Base-by-base conservation (phyloP, 2,888 invertebrate genomes). In the Cyclophora punctaria region DNA sequence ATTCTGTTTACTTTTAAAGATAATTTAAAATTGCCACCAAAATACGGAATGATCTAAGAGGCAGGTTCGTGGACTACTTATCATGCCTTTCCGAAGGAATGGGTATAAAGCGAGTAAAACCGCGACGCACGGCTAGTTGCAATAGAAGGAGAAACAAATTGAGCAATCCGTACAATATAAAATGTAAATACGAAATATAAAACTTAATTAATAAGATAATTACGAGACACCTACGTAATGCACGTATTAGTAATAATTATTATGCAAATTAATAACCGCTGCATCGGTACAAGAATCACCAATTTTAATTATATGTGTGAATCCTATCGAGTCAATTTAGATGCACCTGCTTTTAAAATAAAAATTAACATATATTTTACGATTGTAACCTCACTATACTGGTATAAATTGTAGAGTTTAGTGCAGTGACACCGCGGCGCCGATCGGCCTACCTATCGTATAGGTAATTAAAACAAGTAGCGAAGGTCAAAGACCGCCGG, bases 401-500 rank as follows among this genome's bases (percentile, higher is more conserved):
- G 45, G 56, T 60, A 67, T 72, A 71, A 70, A 72, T 61, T 58
- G 47, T 45, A 44, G 41, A 60, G 61, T 70, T 73, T 67, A 73
- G 61, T 50, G 50, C 52, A 46, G 50, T 48, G 45, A 37, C 51
- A 58, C 46, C 56, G 63, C 47, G 67, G 60, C 64, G 66, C 62
- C 61, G 60, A 56, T 48, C 56, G 52, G 66, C 67, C 65, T 71
- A 63, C 67, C 65, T 71, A 63, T 67, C 68, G 69, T 64, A 63
- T 67, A 55, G 56, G 68, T 80, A 80, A 83, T 84, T 80, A 82
- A 75, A 78, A 79, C 65, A 69, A 35, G 40, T 37, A 46, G 72
- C 76, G 75, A 69, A 78, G 85, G 77, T 85, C 83, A 64, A 62
- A 71, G 80, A 85, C 80, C 80, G 65, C 57, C 62, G 63, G 63